These are phyloP conservation scores for Cataglyphis rosenhaueri DNA, from an alignment of 2,888 invertebrate species.

Conservation along the genomic window DNA sequence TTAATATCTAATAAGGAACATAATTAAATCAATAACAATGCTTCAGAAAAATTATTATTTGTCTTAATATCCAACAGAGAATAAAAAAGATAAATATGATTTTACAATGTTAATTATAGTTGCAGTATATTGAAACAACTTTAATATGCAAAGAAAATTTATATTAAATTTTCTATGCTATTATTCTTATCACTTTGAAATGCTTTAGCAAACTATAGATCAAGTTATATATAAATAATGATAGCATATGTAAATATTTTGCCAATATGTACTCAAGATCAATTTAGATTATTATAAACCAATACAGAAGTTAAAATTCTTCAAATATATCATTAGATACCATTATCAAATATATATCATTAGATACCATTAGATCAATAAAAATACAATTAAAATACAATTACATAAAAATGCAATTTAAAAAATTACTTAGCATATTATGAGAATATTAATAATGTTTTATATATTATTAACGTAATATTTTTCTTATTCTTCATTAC, in stretches of 20 bases:
- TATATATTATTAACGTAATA: not conserved
- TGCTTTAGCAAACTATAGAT: not conserved
- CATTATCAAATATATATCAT: no score
- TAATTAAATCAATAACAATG: not conserved
- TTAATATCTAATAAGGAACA: not conserved
- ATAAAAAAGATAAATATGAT: not conserved
- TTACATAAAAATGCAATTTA: not conserved
- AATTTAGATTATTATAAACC: not conserved
- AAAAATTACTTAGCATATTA: not conserved
- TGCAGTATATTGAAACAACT: not conserved
- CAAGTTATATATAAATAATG: not conserved
- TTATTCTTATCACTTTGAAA: not conserved
- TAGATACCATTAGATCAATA: not conserved
- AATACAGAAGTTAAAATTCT: not conserved
- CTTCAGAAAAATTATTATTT: not conserved
- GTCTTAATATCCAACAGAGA: not conserved
- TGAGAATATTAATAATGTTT: not conserved
- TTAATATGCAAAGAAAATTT: not conserved
- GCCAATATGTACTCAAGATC: not conserved
- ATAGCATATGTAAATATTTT: slow-evolving; percentile 2
- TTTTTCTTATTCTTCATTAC: not conserved
- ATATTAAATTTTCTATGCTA: not conserved
- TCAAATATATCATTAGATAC: not conserved
- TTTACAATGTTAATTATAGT: not conserved
- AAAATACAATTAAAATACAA: not conserved